Conservation (phyloP, 1,140 invertebrate species). For the Mycetomoellerius zeteki region DNA sequence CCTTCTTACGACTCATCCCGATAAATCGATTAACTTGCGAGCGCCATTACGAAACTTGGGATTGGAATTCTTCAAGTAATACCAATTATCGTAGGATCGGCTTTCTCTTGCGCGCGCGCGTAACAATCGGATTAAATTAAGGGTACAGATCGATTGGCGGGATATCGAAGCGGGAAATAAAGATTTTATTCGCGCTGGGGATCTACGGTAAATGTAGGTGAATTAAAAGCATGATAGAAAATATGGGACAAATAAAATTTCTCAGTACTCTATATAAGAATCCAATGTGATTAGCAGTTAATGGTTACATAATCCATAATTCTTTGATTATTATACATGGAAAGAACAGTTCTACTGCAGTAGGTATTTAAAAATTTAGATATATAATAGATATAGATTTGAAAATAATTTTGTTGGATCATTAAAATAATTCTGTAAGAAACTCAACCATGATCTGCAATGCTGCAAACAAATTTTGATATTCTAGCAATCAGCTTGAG, state of each 20-base stretch:
- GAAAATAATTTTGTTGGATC: too few species aligned
- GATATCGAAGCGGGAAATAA: slow-evolving; percentile 30
- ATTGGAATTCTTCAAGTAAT: slow-evolving; percentile 62
- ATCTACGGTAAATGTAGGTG: neutral
- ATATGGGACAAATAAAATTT: neutral
- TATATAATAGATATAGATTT: too few species aligned
- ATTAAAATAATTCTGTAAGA: too few species aligned
- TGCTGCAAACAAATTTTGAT: too few species aligned
- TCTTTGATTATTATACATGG: neutral
- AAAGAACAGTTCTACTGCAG: too few species aligned
- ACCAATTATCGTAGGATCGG: slow-evolving; percentile 55
- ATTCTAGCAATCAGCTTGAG: too few species aligned
- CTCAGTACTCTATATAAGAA: neutral
- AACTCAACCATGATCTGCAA: too few species aligned
- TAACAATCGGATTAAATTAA: slow-evolving; percentile 65
- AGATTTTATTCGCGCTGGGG: neutral
- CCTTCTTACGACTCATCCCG: slow-evolving; percentile 50
- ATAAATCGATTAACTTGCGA: slow-evolving; percentile 59
- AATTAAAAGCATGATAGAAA: neutral
- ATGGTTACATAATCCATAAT: neutral
- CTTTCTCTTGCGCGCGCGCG: slow-evolving; percentile 10
- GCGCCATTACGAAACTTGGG: slow-evolving; percentile 47
- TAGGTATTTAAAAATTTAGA: too few species aligned
- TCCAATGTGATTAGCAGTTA: neutral
- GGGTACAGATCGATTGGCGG: slow-evolving; percentile 18